Base-by-base conservation (phyloP, 1,140 invertebrate species). In the Leptopilina clavipes region DNA sequence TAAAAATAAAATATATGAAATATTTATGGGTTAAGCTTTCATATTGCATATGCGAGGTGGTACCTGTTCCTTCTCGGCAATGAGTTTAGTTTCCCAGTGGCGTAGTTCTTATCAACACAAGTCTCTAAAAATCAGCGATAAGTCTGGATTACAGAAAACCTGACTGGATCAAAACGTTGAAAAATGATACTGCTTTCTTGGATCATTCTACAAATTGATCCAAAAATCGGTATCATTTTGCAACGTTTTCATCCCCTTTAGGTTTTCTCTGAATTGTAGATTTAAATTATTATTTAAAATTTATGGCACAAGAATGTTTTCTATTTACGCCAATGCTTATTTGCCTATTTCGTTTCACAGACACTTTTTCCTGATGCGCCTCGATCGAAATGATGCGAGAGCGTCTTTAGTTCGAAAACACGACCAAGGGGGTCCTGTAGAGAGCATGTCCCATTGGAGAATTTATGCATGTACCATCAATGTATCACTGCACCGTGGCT, bases 1-100 rank as follows among this genome's bases (percentile, higher is more conserved):
- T 90, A 85, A 86, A 89, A 89, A 89, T 90, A 90, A n/a, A n/a
- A n/a, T n/a, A n/a, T n/a, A n/a, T n/a, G n/a, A 89, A 86, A 89
- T 90, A 90, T 90, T 90, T 89, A 90, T 90, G 86, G 81, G 84
- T 22, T 59, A 59, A 18, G 54, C 18, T n/a, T n/a, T n/a, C 54
- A 56, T 17, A 56, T 56, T 7, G 18, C 17, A 19, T 56, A n/a
- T 19, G 52, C 17, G 19, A 56, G 52, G 9, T n/a, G 17, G 19
- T 56, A 17, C 17, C 9, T 18, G n/a, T 17, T 56, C 17, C 19
- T 56, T 10, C 52, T 56, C 7, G 17, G 52, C 52, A 56, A 56
- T 56, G 17, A 19, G 17, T 19, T 56, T 19, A 56, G 17, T 56
- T 56, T 56, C n/a, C 11, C 52, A 56, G 17, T 56, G 52, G 52